phyloP scores from a whole-genome alignment of 2,113 vertebrate genomes.

The Thunnus thynnus region DNA sequence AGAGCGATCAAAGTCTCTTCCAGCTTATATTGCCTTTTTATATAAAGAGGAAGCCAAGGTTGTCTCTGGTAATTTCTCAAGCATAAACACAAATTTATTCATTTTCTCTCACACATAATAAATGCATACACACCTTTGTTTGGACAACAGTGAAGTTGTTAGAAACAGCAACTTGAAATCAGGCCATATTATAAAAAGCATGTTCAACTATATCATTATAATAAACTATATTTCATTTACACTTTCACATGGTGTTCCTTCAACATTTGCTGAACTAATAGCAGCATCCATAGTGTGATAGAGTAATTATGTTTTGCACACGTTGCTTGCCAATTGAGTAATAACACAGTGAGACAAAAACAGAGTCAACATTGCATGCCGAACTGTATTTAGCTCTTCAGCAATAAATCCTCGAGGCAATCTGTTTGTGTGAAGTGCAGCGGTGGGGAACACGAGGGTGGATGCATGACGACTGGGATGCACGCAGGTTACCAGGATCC shows the following conservation, averaged over 20 bases:
- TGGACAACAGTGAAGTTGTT: constrained; percentile 54
- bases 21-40: constrained; percentile 50
- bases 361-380: constrained; percentile 71
- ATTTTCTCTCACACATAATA: constrained; percentile 65
- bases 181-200: constrained; percentile 10
- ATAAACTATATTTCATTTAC: constrained; percentile 43
- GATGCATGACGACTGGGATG: constrained; percentile 48
- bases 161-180: constrained; percentile 46
- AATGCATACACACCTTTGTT: constrained; percentile 66
- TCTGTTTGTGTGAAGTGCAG: constrained; percentile 63
- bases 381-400: constrained; percentile 61
- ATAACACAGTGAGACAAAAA: constrained; percentile 50
- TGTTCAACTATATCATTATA: constrained; percentile 33
- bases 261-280: constrained; percentile 34
- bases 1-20: constrained; percentile 66
- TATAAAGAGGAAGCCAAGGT: constrained; percentile 50
- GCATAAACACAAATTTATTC: constrained; percentile 74
- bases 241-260: constrained; percentile 30
- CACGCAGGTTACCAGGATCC: constrained; percentile 61
- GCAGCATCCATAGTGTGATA: constrained; percentile 33
- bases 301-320: constrained; percentile 57
- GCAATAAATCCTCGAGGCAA: constrained; percentile 59
- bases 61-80: constrained; percentile 60
- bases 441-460: constrained; percentile 54
- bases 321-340: constrained; percentile 56